Evolutionary conservation across 2,888 invertebrate species (phyloP), one percentile per base, ranked within the genome.

Genomic region (Toxonevra muliebris): DNA sequence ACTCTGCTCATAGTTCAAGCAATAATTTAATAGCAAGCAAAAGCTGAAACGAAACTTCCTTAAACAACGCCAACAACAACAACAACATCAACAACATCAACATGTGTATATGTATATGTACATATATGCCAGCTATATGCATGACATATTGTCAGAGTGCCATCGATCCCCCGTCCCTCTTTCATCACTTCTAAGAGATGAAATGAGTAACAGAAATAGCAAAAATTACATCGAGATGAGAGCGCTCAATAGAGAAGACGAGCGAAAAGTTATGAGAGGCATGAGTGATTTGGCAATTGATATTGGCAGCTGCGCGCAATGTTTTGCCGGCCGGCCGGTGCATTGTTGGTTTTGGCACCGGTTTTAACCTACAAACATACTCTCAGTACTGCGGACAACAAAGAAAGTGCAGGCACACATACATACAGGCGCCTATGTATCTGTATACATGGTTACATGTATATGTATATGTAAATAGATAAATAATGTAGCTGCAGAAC

Each of bases 311-410:
- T 60, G 60, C 61, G 57, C 42, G 43, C 59, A 65, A 59, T 55
- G 50, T 55, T 61, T 55, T 17, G 61, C 66, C 61, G 61, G 66
- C 66, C 61, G 60, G 66, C 61, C 66, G 66, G 66, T 17, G 19
- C 5, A 15, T 48, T 48, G 48, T 48, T 48, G 48, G 48, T 48
- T 10, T 7, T 48, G 55, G 42, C 42, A 13, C n/a, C 30, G n/a
- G 55, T 41, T 43, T n/a, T 48, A 19, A 20, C 63, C 63, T 54
- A 55, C 30, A n/a, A 48, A 50, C 40, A 61, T 19, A 55, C 19
- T 30, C n/a, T 12, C 58, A n/a, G 9, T 5, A 11, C 0, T 50
- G 20, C 52, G 19, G 11, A 9, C 55, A 15, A 20, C 40, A 40
- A 2, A 45, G 17, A 17, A 5, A 9, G 15, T 30, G 5, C 19